A percentile compares a stretch with the other conserved stretches of the same genome.
phyloP scores from a whole-genome alignment of 1,140 invertebrate genomes.

The Drosophila pruinosa region DNA sequence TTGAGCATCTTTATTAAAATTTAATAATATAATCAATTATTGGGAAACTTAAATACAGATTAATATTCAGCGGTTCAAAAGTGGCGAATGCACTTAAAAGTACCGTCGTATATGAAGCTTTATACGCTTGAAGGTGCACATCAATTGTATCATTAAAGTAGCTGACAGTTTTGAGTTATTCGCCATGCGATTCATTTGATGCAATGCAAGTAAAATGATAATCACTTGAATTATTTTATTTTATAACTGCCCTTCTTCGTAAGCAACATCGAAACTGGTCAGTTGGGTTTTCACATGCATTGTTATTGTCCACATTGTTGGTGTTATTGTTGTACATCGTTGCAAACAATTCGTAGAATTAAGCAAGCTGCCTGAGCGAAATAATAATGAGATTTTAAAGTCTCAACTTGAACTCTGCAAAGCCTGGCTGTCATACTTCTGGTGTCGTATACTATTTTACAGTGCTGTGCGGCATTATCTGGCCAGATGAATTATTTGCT shows the following conservation, averaged over 20 bases:
- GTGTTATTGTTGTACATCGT: constrained; percentile 28
- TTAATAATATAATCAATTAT: no score
- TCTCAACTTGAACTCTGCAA: not conserved
- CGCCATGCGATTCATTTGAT: constrained; percentile 1
- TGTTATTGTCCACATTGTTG: constrained; percentile 22
- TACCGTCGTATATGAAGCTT: not conserved
- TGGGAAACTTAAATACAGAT: no score
- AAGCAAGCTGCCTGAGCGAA: constrained; percentile 44
- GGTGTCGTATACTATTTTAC: constrained; percentile 34
- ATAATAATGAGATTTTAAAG: constrained; percentile 66
- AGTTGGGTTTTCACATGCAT: constrained; percentile 49
- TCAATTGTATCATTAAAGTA: not conserved
- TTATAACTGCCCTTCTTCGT: not conserved
- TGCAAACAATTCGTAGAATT: constrained; percentile 36
- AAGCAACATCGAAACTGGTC: constrained; percentile 52
- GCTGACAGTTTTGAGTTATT: constrained; percentile 2
- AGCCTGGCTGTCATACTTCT: constrained; percentile 6
- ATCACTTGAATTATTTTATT: constrained; percentile 25
- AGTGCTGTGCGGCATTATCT: constrained; percentile 65
- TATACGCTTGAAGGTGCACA: not conserved
- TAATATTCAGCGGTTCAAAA: no score
- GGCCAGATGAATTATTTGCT: constrained; percentile 63
- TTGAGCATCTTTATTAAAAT: no score
- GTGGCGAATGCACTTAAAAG: no score
- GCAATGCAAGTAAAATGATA: constrained; percentile 13